A percentile compares a stretch with the other conserved stretches of the same genome.
These are phyloP conservation scores for Alitta virens DNA, from an alignment of 2,888 invertebrate genomes.

Conservation along the genomic window DNA sequence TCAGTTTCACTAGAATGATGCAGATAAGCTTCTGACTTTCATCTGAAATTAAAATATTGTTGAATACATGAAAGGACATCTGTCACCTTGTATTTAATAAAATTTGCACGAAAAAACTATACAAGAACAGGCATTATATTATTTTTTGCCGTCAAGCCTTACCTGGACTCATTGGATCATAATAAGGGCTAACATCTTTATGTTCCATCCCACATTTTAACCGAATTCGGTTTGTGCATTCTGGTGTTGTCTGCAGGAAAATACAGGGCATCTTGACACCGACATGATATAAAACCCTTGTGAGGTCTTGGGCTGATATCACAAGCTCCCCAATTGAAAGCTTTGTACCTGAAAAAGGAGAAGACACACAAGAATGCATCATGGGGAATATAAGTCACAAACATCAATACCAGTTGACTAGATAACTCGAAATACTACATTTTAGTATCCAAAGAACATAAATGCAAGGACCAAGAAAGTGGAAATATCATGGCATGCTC, in stretches of 20 bases:
- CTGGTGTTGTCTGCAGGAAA: constrained; percentile 74
- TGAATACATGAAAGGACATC: too few relatives aligned
- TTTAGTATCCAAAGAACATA: too few relatives aligned
- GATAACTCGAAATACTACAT: too few relatives aligned
- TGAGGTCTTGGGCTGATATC: constrained; percentile 8
- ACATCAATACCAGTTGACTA: too few relatives aligned
- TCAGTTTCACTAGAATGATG: not conserved
- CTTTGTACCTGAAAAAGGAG: not conserved
- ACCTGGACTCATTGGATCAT: constrained; percentile 13
- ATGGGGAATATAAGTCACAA: too few relatives aligned
- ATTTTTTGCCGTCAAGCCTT: not conserved
- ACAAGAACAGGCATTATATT: too few relatives aligned
- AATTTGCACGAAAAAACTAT: too few relatives aligned
- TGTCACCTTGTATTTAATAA: too few relatives aligned
- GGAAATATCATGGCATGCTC: too few relatives aligned
- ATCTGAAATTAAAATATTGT: not conserved
- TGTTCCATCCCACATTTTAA: constrained; percentile 68
- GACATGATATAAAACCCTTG: constrained; percentile 65
- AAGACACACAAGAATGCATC: too few relatives aligned
- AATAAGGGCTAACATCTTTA: constrained; percentile 1
- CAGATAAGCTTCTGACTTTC: not conserved
- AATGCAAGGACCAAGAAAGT: too few relatives aligned
- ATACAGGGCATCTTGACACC: constrained; percentile 74
- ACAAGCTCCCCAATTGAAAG: not conserved
- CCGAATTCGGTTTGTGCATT: constrained; percentile 70